Evolutionary conservation across 1,140 invertebrate genomes (phyloP), one percentile per base, ranked within the genome.

Genomic region (Oryctes rhinoceros): DNA sequence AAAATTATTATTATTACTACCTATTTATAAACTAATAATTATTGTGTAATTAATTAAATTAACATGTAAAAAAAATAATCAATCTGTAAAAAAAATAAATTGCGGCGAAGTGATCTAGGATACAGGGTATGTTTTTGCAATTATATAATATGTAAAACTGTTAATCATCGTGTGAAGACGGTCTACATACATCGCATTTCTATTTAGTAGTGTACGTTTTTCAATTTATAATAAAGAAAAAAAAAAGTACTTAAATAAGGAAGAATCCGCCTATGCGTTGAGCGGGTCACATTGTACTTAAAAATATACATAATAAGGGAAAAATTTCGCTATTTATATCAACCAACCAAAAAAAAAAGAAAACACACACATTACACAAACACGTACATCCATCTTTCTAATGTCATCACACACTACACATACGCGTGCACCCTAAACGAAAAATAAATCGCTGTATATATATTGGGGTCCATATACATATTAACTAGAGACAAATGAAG

Each of bases 71-170:
- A 75, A 75, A 75, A 75, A 76, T 44, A 76, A 47, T 76, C 75
- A 49, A 76, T 76, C 47, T 76, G 37, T 76, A 47, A 76, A 76
- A 76, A 85, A 80, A 81, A 81, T 83, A 83, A 84, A 85, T 89
- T 90, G 89, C 90, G 89, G 89, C 89, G 89, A 91, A 90, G 91
- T 91, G 91, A 91, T 91, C 89, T 91, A 91, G 91, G 91, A 91
- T 91, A 92, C 91, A 92, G 91, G 91, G 91, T 92, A 92, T 91
- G 91, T 88, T 91, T 91, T 92, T 91, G 90, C 90, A 91, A 91
- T 91, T 91, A 91, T 91, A 91, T 30, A 30, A 30, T 91, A 90
- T 90, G 90, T 90, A 90, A 89, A 62, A 91, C 90, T 91, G 88
- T 90, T 90, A 89, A 89, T 91, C 90, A 90, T 86, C 83, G 83